Evolutionary conservation across 2,888 invertebrate species (phyloP), one percentile per base, ranked within the genome.

Genomic region (Eledona agricola): DNA sequence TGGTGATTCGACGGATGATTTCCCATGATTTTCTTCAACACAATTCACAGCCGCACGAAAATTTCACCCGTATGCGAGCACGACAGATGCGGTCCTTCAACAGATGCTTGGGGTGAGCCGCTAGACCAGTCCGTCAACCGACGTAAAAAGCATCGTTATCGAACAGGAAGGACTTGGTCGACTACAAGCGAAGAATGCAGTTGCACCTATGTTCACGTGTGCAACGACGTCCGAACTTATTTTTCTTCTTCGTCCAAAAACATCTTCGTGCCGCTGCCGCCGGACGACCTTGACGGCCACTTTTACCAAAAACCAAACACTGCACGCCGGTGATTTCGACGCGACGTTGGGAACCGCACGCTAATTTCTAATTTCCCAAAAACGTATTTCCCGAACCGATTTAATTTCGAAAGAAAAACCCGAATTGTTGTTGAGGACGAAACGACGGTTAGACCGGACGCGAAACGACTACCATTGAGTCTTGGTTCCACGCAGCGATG

Each of bases 1-100:
- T 89, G 88, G 77, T 90, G 90, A 71, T 89, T 88, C 64, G 90
- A 90, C 71, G 89, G 88, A 78, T 89, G 89, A 77, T 90, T 90
- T 71, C 90, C 90, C 90, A 90, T 90, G n/a, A n/a, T 52, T 40
- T 32, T 11, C 20, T 26, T 11, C 10, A 31, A 45, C 40, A 37
- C 52, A 28, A 16, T 3, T 29, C 23, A 38, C 34, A 51, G 31
- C 51, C 53, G 43, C 35, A 46, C 35, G 47, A 38, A 55, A 58
- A 52, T 40, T 56, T 49, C 56, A 58, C 43, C 43, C 37, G 10
- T 57, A 60, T 57, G 51, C 51, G 54, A 51, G 55, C 37, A 50
- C 29, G 42, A 62, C 71, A 71, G 69, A 69, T 71, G 71, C 60
- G 63, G 60, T 66, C 62, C 65, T 59, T 54, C 35, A 55, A 66